These are phyloP conservation scores for Perodicticus potto DNA, from an alignment of 2,797 vertebrate genomes.

Conservation along the genomic window DNA sequence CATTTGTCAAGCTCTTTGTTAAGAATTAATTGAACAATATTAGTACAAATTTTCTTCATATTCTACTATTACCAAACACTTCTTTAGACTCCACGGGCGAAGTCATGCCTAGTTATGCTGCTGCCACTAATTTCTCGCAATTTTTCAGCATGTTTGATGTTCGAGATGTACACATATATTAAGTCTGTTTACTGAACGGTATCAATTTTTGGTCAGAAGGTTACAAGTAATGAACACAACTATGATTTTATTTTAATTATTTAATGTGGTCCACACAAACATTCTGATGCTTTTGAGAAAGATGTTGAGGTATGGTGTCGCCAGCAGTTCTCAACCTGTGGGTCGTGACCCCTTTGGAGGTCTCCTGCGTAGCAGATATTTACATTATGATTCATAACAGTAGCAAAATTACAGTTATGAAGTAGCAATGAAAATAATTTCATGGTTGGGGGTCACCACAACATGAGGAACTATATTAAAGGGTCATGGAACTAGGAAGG, in stretches of 20 bases:
- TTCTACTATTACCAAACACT: neutral
- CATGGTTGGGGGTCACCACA: too few relatives aligned
- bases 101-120: rapidly evolving
- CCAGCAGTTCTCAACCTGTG: too few relatives aligned
- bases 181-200: neutral
- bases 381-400: too few relatives aligned
- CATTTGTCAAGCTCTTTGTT: neutral
- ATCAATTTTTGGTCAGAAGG: neutral
- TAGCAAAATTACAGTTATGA: too few relatives aligned
- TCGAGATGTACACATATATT: neutral
- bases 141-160: neutral
- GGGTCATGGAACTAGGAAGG: too few relatives aligned
- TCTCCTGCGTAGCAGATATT: too few relatives aligned
- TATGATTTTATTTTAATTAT: neutral
- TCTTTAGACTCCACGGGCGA: neutral
- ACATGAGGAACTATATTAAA: too few relatives aligned
- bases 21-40: slow-evolving; percentile 2
- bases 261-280: neutral
- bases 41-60: neutral
- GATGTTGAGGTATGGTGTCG: neutral
- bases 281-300: neutral
- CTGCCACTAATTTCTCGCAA: neutral
- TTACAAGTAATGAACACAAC: neutral
- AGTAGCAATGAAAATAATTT: too few relatives aligned
- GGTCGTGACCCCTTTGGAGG: too few relatives aligned